Percentiles rank a stretch among this genome's conserved stretches.
phyloP scores from a whole-genome alignment of 2,113 vertebrate species.

The Leuciscus idus region DNA sequence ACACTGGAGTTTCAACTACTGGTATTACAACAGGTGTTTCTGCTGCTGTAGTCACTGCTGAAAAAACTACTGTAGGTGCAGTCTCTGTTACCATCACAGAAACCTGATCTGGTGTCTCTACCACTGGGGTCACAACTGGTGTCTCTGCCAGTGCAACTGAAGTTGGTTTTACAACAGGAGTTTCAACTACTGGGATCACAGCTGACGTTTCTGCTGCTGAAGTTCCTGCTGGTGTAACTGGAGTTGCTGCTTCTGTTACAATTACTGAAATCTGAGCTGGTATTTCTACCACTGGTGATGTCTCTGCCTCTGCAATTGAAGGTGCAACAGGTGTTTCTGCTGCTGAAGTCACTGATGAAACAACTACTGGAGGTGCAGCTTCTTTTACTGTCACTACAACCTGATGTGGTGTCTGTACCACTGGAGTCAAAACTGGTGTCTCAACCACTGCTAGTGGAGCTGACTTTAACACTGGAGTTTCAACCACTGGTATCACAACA shows the following conservation, averaged over 20 bases:
- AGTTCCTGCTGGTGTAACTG: background rate
- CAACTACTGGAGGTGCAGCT: too few relatives aligned
- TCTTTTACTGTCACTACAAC: too few relatives aligned
- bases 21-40: background rate
- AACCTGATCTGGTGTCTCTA: background rate
- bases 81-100: background rate
- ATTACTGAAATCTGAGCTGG: conserved; percentile 27
- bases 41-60: background rate
- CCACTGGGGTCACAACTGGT: background rate
- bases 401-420: too few relatives aligned
- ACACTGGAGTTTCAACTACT: background rate
- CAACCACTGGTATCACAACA: background rate
- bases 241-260: background rate
- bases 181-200: conserved; percentile 4
- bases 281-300: conserved; percentile 8
- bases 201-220: conserved; percentile 16
- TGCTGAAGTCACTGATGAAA: too few relatives aligned
- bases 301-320: background rate
- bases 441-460: background rate
- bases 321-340: too few relatives aligned
- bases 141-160: background rate
- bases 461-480: background rate
- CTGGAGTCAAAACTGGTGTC: too few relatives aligned
- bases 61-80: background rate
- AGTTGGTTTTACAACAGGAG: background rate